These are phyloP conservation scores for Heterohyrax brucei DNA, from an alignment of 2,797 vertebrate genomes.

Conservation along the genomic window DNA sequence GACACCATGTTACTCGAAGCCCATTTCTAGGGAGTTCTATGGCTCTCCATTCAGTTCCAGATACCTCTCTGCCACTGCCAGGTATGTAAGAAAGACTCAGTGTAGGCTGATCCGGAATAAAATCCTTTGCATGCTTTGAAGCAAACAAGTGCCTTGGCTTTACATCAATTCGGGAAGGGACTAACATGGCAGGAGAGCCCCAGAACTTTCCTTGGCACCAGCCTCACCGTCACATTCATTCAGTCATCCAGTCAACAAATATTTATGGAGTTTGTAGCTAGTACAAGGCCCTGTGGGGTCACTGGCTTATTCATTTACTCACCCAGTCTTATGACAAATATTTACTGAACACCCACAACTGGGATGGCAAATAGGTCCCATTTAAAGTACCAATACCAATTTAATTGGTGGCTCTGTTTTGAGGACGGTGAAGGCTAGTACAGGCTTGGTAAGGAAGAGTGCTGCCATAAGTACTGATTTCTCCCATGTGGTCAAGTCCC, in stretches of 20 bases:
- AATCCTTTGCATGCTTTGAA: constrained; percentile 30
- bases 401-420: neutral
- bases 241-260: neutral
- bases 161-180: neutral
- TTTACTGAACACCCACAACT: neutral
- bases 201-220: neutral
- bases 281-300: neutral
- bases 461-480: neutral
- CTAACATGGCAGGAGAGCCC: neutral
- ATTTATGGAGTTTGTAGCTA: constrained; percentile 22
- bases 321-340: neutral
- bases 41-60: neutral
- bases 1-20: neutral
- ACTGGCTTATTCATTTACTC: constrained; percentile 53
- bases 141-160: neutral
- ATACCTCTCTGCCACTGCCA: neutral
- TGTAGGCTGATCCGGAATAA: neutral
- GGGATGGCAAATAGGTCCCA: neutral
- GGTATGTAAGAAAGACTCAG: neutral
- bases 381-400: neutral
- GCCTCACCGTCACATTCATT: neutral
- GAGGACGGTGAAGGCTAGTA: neutral
- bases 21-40: neutral
- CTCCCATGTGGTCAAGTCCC: rapidly evolving
- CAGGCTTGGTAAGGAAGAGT: neutral